Evolutionary conservation across 2,888 invertebrate genomes (phyloP).

Genomic region (Dendrolimus houi): DNA sequence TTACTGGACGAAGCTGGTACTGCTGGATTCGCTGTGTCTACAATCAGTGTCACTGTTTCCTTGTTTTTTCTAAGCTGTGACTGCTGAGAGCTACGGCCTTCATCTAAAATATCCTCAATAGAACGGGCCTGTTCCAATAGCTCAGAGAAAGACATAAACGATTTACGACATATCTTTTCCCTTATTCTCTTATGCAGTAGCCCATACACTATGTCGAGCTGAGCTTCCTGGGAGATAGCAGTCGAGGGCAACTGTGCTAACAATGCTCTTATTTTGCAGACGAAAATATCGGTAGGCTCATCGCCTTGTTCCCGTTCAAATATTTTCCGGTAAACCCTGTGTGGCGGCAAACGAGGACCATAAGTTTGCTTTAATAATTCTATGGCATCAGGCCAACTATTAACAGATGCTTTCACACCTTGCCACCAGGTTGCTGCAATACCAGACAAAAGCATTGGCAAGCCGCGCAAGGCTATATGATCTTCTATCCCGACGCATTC

Average conservation of each 20-base stretch:
- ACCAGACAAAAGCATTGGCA: slow-evolving; percentile 14
- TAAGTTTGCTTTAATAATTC: slow-evolving; percentile 1
- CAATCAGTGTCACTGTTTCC: too few species aligned
- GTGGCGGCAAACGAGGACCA: slow-evolving; percentile 4
- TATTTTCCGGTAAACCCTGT: slow-evolving; percentile 1
- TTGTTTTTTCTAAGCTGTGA: too few species aligned
- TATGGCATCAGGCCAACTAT: slow-evolving; percentile 3
- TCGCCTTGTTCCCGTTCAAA: slow-evolving; percentile 1
- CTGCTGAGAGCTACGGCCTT: slow-evolving; percentile 1
- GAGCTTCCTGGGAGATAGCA: slow-evolving; percentile 1
- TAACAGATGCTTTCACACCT: slow-evolving; percentile 3
- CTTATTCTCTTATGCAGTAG: slow-evolving; percentile 12
- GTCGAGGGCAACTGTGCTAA: slow-evolving; percentile 5
- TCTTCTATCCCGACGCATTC: slow-evolving; percentile 8
- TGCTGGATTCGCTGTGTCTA: neutral
- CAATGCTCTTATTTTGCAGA: slow-evolving; percentile 8
- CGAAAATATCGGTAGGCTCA: slow-evolving; percentile 3
- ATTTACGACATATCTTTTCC: slow-evolving; percentile 7
- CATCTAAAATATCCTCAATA: slow-evolving; percentile 9
- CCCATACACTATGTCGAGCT: slow-evolving; percentile 15
- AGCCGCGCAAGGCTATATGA: slow-evolving; percentile 11
- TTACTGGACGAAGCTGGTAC: neutral
- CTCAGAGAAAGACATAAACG: slow-evolving; percentile 5
- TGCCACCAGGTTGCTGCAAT: slow-evolving; percentile 14
- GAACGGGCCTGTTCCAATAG: slow-evolving; percentile 8